These are phyloP conservation scores for Cyprinodon brontotheroides DNA, from an alignment of 2,113 vertebrate genomes.

Conservation along the genomic window DNA sequence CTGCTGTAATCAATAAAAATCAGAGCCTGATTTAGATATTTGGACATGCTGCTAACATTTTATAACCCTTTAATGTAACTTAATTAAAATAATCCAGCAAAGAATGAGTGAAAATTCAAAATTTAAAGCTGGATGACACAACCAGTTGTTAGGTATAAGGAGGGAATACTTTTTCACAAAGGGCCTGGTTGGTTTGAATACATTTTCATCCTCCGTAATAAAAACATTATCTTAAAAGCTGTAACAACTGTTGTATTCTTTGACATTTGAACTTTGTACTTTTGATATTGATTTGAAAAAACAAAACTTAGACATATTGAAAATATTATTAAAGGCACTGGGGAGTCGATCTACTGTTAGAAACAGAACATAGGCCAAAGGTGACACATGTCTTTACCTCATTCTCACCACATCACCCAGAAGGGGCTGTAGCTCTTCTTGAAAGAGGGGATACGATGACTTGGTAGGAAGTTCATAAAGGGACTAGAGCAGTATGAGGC, in stretches of 20 bases:
- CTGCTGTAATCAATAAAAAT: too few species aligned
- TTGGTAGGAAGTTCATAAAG: constrained; percentile 36
- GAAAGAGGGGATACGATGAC: constrained; percentile 11
- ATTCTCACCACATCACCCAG: neutral
- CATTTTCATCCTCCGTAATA: neutral
- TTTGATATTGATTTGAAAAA: too few species aligned
- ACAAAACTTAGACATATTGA: too few species aligned
- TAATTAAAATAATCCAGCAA: neutral
- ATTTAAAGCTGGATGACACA: neutral
- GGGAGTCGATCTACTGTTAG: too few species aligned
- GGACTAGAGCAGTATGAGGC: constrained; percentile 40
- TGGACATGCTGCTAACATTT: too few species aligned
- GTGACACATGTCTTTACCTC: neutral
- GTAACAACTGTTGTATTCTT: too few species aligned
- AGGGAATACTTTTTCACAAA: neutral
- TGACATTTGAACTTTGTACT: too few species aligned
- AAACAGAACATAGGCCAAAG: neutral
- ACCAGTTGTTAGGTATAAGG: neutral
- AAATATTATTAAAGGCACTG: too few species aligned
- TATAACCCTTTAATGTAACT: neutral
- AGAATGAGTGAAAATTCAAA: neutral
- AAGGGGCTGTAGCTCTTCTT: neutral
- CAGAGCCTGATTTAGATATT: too few species aligned
- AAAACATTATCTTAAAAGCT: too few species aligned
- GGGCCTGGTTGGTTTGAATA: neutral